phyloP scores from a whole-genome alignment of 2,797 vertebrate genomes.

The Phaenicophaeus curvirostris region DNA sequence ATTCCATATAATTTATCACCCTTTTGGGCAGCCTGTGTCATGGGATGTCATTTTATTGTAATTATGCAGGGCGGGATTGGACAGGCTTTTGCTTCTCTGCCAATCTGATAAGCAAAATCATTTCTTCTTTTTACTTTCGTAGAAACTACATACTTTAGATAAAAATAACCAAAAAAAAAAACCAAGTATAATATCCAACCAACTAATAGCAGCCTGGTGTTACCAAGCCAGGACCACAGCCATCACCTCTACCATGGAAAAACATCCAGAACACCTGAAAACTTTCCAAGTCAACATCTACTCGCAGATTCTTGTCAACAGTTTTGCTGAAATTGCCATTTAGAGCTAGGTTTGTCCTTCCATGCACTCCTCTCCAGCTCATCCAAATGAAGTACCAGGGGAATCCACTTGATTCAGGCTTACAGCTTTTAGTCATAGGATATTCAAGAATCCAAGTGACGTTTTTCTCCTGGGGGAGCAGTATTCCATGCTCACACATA shows the following conservation, averaged over 20 bases:
- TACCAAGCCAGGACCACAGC: not conserved
- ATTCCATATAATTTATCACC: conserved; percentile 25
- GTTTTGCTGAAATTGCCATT: conserved; percentile 1
- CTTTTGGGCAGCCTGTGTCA: conserved; percentile 50
- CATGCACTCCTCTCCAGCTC: not conserved
- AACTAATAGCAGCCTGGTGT: not conserved
- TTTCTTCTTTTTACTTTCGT: conserved; percentile 14
- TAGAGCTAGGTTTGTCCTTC: conserved; percentile 19
- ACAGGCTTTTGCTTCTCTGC: conserved; percentile 36
- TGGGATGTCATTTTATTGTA: conserved; percentile 40
- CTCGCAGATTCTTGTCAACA: not conserved
- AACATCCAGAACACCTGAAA: not conserved
- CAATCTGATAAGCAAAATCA: conserved; percentile 48
- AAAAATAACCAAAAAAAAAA: conserved; percentile 38
- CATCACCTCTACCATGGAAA: not conserved
- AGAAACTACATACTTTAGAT: conserved; percentile 29
- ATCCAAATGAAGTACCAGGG: conserved; percentile 20
- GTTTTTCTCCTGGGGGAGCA: not conserved
- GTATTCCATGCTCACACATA: not conserved
- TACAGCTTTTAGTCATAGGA: not conserved
- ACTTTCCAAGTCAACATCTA: conserved; percentile 38
- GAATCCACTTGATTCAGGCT: not conserved
- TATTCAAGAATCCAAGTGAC: conserved; percentile 4
- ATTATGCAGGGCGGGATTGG: conserved; percentile 54
- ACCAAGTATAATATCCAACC: not conserved